A percentile compares a stretch with the other conserved stretches of the same genome.
phyloP scores from a whole-genome alignment of 35 echinoderm and acorn worm species.

The Nesometra sesokonis region DNA sequence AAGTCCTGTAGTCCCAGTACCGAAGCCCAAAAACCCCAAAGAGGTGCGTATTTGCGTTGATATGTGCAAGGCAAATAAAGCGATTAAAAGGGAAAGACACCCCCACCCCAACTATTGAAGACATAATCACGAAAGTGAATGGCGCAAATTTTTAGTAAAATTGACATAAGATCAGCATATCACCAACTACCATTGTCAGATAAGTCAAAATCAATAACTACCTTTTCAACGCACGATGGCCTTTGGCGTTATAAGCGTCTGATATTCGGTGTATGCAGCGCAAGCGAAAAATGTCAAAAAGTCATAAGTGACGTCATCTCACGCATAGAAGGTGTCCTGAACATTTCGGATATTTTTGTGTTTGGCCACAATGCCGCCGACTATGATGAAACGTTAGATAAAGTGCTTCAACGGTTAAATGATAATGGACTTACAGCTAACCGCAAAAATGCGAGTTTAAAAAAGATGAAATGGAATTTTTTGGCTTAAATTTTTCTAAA shows the following conservation, averaged over 20 bases:
- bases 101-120: slow-evolving; percentile 49
- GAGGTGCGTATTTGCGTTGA: too few relatives aligned
- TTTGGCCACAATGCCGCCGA: neutral
- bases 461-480: too few relatives aligned
- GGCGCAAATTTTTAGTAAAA: slow-evolving; percentile 6
- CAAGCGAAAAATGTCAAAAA: slow-evolving; percentile 43
- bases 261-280: too few relatives aligned
- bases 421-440: slow-evolving; percentile 27
- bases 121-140: slow-evolving; percentile 37
- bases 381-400: slow-evolving; percentile 27
- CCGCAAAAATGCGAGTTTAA: slow-evolving; percentile 38
- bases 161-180: slow-evolving; percentile 26
- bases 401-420: slow-evolving; percentile 40
- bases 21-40: too few relatives aligned
- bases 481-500: too few relatives aligned
- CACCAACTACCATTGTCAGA: too few relatives aligned
- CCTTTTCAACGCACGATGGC: too few relatives aligned
- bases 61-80: slow-evolving; percentile 20
- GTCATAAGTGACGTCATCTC: slow-evolving; percentile 30
- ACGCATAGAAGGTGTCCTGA: slow-evolving; percentile 31
- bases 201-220: slow-evolving; percentile 29
- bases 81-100: slow-evolving; percentile 36
- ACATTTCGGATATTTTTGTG: slow-evolving; percentile 66
- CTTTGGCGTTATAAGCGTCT: slow-evolving; percentile 22
- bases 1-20: neutral